Percentiles rank a stretch among this genome's conserved stretches.
These are phyloP conservation scores for Scrobipalpa costella DNA, from an alignment of 2,888 invertebrate genomes.

Conservation along the genomic window DNA sequence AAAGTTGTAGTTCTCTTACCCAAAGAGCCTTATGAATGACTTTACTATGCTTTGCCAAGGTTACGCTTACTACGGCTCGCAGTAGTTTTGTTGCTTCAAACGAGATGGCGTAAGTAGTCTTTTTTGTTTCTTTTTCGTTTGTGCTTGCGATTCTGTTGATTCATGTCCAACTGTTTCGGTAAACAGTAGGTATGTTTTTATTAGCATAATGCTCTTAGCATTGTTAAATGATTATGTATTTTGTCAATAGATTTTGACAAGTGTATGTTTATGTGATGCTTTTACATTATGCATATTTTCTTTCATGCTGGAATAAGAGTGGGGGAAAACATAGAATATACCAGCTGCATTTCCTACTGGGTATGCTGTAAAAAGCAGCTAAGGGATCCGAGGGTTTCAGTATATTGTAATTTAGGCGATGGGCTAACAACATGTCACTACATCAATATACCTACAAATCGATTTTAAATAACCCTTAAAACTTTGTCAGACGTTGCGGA, in stretches of 20 bases:
- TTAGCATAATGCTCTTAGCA: background rate
- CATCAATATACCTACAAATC: too few relatives aligned
- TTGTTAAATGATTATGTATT: background rate
- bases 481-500: too few relatives aligned
- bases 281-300: background rate
- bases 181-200: background rate
- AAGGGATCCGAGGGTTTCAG: too few relatives aligned
- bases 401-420: too few relatives aligned
- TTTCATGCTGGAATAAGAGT: too few relatives aligned
- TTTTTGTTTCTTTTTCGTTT: background rate
- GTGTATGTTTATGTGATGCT: background rate
- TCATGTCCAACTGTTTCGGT: background rate
- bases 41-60: conserved; percentile 2
- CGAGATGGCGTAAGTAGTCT: conserved; percentile 23
- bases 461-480: too few relatives aligned
- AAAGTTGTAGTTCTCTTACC: background rate
- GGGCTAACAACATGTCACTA: too few relatives aligned
- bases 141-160: background rate
- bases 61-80: background rate
- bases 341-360: too few relatives aligned
- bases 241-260: background rate
- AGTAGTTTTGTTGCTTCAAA: conserved; percentile 18
- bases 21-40: background rate
- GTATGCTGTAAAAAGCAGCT: too few relatives aligned
- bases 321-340: too few relatives aligned